Base-by-base conservation (phyloP, 2,113 vertebrate genomes). In the Chiloscyllium plagiosum region DNA sequence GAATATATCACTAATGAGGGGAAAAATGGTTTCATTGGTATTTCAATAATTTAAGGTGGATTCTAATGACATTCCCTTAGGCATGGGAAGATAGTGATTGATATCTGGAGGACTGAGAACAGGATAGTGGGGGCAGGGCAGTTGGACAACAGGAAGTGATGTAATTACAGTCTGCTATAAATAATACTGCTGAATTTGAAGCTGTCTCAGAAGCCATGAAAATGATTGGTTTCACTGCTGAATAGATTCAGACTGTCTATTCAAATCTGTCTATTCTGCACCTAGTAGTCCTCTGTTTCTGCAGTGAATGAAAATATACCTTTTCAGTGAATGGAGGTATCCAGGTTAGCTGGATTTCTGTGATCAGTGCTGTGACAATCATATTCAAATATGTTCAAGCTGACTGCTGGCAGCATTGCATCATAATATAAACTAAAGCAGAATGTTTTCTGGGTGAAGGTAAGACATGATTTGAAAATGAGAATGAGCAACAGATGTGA, bases 151-250 rank as follows among this genome's bases (percentile, higher is more conserved):
- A 61, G 56, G 56, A 10, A 61, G 1, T 61, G 56, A 61, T 61
- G 56, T 61, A 12, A 61, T 61, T 61, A 70, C 96, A 99, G 99
- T 99, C 98, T 0, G 97, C 97, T 96, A 99, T 99, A 97, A 99
- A 98, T 0, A 99, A 99, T 0, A 97, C 97, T 13, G 98, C 98
- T 0, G 98, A 99, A 92, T 99, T 99, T 97, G 99, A 98, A 97
- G 98, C 98, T 0, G 99, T 99, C 0, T 97, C 98, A 0, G 99
- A 99, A 61, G 99, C 99, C 96, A 99, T 99, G 99, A 99, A 98
- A 96, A 98, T 99, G 96, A 99, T 99, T 70, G 99, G 99, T 85
- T 99, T 99, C 97, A 99, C 98, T 70, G 97, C 97, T 5, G 99
- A 99, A 42, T 99, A 99, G 97, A 97, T 99, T 97, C 99, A 99